A percentile compares a stretch with the other conserved stretches of the same genome.
Evolutionary conservation across 2,113 vertebrate species (phyloP).

Genomic region (Nibea coibor): DNA sequence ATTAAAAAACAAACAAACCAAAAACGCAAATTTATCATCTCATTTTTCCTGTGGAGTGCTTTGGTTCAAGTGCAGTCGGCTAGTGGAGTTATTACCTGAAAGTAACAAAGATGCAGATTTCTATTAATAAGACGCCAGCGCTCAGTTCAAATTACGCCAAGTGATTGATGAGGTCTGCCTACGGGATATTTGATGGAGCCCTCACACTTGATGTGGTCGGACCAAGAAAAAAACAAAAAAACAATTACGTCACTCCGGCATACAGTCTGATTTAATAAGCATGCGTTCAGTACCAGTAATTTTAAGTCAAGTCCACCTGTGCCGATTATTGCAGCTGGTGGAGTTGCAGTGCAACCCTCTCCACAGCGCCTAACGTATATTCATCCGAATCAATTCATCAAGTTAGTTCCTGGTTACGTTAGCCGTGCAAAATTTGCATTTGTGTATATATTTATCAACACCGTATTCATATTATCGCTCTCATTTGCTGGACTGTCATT

Average conservation of each 20-base stretch:
- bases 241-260: constrained; percentile 9
- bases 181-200: constrained; percentile 48
- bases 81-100: constrained; percentile 44
- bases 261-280: constrained; percentile 16
- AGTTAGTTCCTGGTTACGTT: too few relatives aligned
- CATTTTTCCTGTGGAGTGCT: constrained; percentile 16
- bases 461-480: too few relatives aligned
- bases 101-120: constrained; percentile 60
- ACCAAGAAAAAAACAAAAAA: neutral
- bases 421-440: too few relatives aligned
- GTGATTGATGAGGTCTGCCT: constrained; percentile 61
- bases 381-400: neutral
- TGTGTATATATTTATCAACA: too few relatives aligned
- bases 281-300: neutral
- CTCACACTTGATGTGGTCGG: constrained; percentile 20
- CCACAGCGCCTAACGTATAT: neutral
- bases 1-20: neutral
- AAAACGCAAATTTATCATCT: neutral
- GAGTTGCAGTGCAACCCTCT: neutral
- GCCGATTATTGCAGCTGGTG: neutral
- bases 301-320: neutral
- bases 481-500: too few relatives aligned
- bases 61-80: constrained; percentile 40
- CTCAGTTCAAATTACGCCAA: constrained; percentile 57
- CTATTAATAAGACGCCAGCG: constrained; percentile 56